Percentiles rank a stretch among this genome's conserved stretches.
Evolutionary conservation across 2,113 vertebrate species (phyloP).

Genomic region (Alligator mississippiensis): DNA sequence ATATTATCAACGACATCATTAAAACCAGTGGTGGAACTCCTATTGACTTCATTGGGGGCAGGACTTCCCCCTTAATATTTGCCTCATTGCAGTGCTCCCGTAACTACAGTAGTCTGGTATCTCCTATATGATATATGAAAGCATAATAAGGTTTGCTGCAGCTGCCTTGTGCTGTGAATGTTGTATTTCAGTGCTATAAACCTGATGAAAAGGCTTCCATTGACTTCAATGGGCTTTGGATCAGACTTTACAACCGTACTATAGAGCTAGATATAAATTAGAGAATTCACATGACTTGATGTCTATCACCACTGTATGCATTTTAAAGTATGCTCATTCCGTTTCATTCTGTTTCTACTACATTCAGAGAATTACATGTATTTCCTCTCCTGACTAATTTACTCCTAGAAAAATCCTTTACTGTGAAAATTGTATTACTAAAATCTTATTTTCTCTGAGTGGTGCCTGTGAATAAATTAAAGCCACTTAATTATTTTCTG

Average conservation of each 20-base stretch:
- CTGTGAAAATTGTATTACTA: slow-evolving; percentile 50
- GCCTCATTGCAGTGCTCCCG: neutral
- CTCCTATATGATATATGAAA: slow-evolving; percentile 21
- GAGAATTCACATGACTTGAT: slow-evolving; percentile 52
- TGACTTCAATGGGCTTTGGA: slow-evolving; percentile 58
- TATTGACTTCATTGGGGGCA: neutral
- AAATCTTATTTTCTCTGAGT: slow-evolving; percentile 64
- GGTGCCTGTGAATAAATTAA: slow-evolving; percentile 56
- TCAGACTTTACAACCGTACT: slow-evolving; percentile 41
- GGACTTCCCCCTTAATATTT: slow-evolving; percentile 1
- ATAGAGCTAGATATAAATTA: slow-evolving; percentile 51
- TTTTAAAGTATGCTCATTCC: slow-evolving; percentile 45
- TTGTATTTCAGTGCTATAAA: slow-evolving; percentile 55
- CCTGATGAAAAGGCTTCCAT: slow-evolving; percentile 41
- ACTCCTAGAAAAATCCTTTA: slow-evolving; percentile 61
- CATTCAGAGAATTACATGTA: slow-evolving; percentile 43
- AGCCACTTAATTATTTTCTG: slow-evolving; percentile 67
- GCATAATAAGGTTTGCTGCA: slow-evolving; percentile 42
- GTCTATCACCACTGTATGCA: slow-evolving; percentile 35
- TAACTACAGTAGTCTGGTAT: neutral
- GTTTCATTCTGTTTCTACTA: slow-evolving; percentile 54
- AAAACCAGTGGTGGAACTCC: neutral
- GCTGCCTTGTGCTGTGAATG: slow-evolving; percentile 25
- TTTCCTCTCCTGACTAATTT: slow-evolving; percentile 61
- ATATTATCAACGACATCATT: neutral